phyloP scores from a whole-genome alignment of 2,113 vertebrate species.

The Psephotus haematonotus region DNA sequence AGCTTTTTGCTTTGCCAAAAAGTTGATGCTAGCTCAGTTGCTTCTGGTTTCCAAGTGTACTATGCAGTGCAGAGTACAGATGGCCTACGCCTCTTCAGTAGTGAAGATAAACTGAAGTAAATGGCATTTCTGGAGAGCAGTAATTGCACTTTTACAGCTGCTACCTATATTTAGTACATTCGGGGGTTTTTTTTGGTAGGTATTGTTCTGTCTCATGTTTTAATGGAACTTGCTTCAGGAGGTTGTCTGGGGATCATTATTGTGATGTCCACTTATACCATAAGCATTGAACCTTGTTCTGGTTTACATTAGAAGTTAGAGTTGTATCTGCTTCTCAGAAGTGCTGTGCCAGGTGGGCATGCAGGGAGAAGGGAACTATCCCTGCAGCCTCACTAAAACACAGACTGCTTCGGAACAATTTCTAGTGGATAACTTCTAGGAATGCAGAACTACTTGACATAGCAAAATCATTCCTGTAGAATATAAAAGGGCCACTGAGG shows the following conservation, averaged over 20 bases:
- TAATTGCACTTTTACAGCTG: slow-evolving; percentile 69
- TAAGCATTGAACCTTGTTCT: neutral
- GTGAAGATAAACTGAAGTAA: slow-evolving; percentile 73
- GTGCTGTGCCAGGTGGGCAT: slow-evolving; percentile 37
- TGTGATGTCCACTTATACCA: slow-evolving; percentile 29
- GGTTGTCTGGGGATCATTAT: slow-evolving; percentile 26
- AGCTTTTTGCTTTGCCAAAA: slow-evolving; percentile 44
- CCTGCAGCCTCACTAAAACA: slow-evolving; percentile 15
- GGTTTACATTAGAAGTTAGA: neutral
- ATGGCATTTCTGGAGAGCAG: slow-evolving; percentile 71
- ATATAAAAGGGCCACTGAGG: neutral
- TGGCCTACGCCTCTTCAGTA: slow-evolving; percentile 62
- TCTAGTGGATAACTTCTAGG: slow-evolving; percentile 46
- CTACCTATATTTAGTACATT: slow-evolving; percentile 69
- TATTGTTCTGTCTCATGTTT: slow-evolving; percentile 65
- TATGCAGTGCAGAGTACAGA: slow-evolving; percentile 41
- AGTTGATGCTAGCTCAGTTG: slow-evolving; percentile 49
- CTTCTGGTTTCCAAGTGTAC: slow-evolving; percentile 50
- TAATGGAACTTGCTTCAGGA: slow-evolving; percentile 51
- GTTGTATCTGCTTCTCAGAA: neutral
- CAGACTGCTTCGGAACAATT: slow-evolving; percentile 14
- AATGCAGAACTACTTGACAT: neutral
- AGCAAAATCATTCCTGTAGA: neutral
- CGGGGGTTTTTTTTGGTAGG: slow-evolving; percentile 20
- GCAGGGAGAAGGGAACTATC: neutral